Percentiles rank a stretch among this genome's conserved stretches.
phyloP scores from a whole-genome alignment of 2,888 invertebrate species.

The Oscheius sp. region DNA sequence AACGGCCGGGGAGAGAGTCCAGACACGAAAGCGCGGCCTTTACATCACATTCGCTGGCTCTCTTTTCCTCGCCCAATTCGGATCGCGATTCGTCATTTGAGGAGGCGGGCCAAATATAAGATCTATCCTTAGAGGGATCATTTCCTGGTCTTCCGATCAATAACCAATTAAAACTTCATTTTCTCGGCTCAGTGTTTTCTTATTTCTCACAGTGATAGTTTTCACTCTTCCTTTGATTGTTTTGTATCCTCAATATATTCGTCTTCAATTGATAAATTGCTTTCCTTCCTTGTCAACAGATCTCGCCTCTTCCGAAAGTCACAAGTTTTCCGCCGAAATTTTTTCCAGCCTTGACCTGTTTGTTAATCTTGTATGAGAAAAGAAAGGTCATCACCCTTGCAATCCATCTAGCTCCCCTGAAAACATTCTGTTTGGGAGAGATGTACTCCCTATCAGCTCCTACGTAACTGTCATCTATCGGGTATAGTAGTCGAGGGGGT shows the following conservation, averaged over 20 bases:
- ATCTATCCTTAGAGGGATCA: background rate
- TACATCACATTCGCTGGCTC: slow-evolving; percentile 14
- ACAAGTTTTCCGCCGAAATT: background rate
- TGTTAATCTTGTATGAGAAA: background rate
- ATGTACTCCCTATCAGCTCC: background rate
- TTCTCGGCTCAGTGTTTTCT: background rate
- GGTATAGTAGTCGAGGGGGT: slow-evolving; percentile 17
- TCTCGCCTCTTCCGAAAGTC: background rate
- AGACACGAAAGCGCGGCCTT: slow-evolving; percentile 15
- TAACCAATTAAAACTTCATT: background rate
- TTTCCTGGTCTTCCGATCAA: background rate
- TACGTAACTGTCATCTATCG: too few species aligned
- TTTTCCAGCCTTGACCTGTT: background rate
- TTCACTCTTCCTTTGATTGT: background rate
- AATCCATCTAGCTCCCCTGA: background rate
- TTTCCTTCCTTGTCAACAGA: background rate
- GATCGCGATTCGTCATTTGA: slow-evolving; percentile 15
- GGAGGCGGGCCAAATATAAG: slow-evolving; percentile 16
- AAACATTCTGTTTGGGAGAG: background rate
- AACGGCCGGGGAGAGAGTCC: slow-evolving; percentile 11
- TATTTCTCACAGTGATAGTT: background rate
- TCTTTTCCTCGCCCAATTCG: background rate
- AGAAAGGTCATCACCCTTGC: too few species aligned
- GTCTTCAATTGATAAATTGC: too few species aligned
- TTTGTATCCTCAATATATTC: too few species aligned